A percentile compares a stretch with the other conserved stretches of the same genome.
Conservation (phyloP, 2,888 invertebrate species). For the Diploptera punctata region DNA sequence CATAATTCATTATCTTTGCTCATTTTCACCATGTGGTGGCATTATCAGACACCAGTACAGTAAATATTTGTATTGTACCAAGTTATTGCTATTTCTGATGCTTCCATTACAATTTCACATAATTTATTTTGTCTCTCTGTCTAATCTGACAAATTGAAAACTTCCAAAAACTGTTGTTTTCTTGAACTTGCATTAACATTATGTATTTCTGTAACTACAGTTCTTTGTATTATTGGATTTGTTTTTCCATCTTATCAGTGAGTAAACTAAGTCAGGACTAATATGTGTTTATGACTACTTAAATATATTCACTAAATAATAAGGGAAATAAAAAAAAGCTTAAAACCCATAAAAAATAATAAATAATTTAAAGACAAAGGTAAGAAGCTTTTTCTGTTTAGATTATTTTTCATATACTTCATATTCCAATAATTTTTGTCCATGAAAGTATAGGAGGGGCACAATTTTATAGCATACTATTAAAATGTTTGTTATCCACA, state of each 20-base stretch:
- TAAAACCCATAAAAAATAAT: too few species aligned
- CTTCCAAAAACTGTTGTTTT: not conserved
- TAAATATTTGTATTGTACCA: not conserved
- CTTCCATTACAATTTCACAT: not conserved
- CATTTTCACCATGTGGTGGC: not conserved
- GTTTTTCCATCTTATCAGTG: not conserved
- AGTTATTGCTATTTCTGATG: not conserved
- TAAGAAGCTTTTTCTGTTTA: not conserved
- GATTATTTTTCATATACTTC: not conserved
- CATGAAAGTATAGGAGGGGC: not conserved
- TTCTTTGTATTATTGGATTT: not conserved
- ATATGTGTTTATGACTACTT: not conserved
- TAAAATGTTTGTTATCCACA: not conserved
- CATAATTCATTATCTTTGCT: not conserved
- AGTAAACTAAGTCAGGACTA: not conserved
- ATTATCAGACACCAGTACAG: too few species aligned
- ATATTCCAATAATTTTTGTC: not conserved
- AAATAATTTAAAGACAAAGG: too few species aligned
- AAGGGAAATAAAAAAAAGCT: too few species aligned
- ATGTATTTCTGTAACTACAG: not conserved
- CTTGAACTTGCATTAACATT: too few species aligned
- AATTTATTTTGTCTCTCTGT: not conserved
- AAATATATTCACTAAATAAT: too few species aligned
- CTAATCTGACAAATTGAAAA: not conserved
- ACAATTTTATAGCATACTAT: not conserved